phyloP scores from a whole-genome alignment of 2,113 vertebrate species.

The Rafetus swinhoei region DNA sequence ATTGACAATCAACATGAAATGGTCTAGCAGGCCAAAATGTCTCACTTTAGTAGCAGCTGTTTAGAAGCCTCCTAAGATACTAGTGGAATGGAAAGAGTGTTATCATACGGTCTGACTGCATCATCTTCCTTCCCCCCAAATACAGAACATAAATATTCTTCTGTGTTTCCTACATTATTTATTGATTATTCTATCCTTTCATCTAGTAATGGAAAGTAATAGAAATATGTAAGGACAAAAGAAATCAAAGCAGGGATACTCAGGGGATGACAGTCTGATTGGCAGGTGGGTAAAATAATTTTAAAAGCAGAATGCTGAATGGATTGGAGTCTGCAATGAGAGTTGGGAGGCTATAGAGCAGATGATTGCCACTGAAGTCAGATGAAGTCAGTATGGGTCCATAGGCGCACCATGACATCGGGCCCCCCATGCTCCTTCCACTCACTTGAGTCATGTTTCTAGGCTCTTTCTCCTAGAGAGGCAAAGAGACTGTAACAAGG shows the following conservation, averaged over 20 bases:
- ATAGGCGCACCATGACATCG: fast-evolving
- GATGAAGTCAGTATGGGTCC: background rate
- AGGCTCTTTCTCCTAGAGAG: background rate
- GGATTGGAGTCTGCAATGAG: background rate
- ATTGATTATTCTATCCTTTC: too few relatives aligned
- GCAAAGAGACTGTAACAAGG: background rate
- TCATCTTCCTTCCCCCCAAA: too few relatives aligned
- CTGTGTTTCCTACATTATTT: too few relatives aligned
- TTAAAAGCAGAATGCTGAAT: background rate
- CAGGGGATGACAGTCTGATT: background rate
- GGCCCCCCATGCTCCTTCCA: background rate
- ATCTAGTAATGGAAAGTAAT: too few relatives aligned
- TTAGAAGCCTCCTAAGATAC: too few relatives aligned
- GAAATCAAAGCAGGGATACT: background rate
- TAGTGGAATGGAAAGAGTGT: too few relatives aligned
- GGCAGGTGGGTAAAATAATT: background rate
- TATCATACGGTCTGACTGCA: too few relatives aligned
- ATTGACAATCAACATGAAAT: too few relatives aligned
- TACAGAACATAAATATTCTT: too few relatives aligned
- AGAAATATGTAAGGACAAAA: background rate
- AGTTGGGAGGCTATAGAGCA: background rate
- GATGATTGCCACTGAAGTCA: background rate
- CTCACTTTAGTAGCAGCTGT: too few relatives aligned
- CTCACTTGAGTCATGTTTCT: background rate
- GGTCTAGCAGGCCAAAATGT: too few relatives aligned